A percentile compares a stretch with the other conserved stretches of the same genome.
Evolutionary conservation across 2,113 vertebrate genomes (phyloP).

Genomic region (Petrocephalus zakoni): DNA sequence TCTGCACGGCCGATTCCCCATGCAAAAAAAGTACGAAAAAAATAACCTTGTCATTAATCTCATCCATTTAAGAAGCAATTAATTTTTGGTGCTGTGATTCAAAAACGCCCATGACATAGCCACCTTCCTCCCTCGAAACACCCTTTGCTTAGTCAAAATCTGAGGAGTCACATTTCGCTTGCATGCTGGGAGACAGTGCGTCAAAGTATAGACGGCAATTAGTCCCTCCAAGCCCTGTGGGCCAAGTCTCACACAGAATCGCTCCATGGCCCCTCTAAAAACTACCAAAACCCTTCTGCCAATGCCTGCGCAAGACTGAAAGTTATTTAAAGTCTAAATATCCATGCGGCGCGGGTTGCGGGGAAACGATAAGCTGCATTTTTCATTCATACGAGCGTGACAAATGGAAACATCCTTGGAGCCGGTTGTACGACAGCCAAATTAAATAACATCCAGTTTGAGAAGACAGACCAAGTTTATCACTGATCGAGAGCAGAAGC

Average conservation of each 20-base stretch:
- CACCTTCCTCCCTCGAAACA: background rate
- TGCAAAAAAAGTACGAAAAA: background rate
- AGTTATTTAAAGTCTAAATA: background rate
- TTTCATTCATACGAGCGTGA: background rate
- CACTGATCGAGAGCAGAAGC: background rate
- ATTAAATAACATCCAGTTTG: background rate
- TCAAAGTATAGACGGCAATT: background rate
- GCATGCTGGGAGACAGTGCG: background rate
- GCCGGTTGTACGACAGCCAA: background rate
- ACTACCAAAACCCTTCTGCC: background rate
- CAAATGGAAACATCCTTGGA: background rate
- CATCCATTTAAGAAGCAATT: background rate
- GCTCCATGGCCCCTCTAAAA: conserved; percentile 2
- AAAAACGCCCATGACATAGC: background rate
- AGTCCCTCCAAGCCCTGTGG: background rate
- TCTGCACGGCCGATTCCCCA: background rate
- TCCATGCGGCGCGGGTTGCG: background rate
- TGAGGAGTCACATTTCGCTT: background rate
- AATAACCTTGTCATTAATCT: background rate
- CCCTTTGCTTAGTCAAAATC: background rate
- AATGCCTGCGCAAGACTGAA: background rate
- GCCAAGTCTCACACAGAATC: background rate
- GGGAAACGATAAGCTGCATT: background rate
- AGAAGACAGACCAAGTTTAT: background rate
- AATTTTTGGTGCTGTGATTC: background rate